Evolutionary conservation across 2,113 vertebrate species (phyloP).

Genomic region (Shinisaurus crocodilurus): DNA sequence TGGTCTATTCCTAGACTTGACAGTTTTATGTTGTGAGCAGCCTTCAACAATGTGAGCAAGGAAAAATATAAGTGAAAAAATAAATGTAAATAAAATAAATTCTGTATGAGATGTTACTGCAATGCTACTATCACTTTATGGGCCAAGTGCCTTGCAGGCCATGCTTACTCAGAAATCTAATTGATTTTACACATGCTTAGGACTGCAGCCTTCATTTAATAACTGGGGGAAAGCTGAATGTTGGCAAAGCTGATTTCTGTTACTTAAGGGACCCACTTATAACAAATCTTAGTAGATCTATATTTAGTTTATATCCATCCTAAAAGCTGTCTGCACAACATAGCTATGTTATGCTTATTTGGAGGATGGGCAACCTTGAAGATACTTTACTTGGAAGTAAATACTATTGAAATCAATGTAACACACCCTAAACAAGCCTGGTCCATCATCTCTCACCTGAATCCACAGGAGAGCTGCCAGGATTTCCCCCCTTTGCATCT

Average conservation of each 20-base stretch:
- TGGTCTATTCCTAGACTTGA: background rate
- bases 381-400: background rate
- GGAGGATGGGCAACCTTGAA: background rate
- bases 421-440: background rate
- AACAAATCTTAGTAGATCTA: background rate
- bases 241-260: background rate
- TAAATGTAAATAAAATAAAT: background rate
- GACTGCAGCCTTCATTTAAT: background rate
- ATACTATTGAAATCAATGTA: background rate
- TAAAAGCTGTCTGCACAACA: background rate
- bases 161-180: background rate
- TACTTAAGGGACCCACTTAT: background rate
- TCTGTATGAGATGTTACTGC: background rate
- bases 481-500: background rate
- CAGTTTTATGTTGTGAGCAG: background rate
- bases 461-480: background rate
- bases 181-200: background rate
- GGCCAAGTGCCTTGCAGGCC: background rate
- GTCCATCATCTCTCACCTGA: background rate
- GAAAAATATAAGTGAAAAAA: background rate
- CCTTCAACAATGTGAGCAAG: background rate
- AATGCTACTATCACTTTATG: background rate
- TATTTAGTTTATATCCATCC: background rate
- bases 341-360: background rate
- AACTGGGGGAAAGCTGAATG: background rate